Evolutionary conservation across 2,113 vertebrate species (phyloP).

Genomic region (Carlito syrichta): DNA sequence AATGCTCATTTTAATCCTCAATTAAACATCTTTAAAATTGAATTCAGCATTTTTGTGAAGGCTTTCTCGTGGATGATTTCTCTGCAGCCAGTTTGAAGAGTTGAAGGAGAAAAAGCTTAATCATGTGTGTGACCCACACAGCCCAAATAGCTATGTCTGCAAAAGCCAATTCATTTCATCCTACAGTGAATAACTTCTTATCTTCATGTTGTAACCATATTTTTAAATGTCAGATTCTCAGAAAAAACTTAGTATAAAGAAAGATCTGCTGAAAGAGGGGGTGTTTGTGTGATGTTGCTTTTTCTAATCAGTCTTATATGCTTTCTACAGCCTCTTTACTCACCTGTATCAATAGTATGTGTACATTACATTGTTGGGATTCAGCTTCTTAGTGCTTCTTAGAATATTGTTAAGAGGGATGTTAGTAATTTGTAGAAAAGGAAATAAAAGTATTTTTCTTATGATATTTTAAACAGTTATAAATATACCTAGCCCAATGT

Average conservation of each 20-base stretch:
- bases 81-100: neutral
- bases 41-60: neutral
- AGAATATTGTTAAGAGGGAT: neutral
- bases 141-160: neutral
- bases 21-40: neutral
- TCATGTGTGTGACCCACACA: neutral
- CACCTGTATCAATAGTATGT: neutral
- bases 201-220: neutral
- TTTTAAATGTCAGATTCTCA: constrained; percentile 34
- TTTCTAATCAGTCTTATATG: neutral
- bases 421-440: neutral
- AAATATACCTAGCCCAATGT: neutral
- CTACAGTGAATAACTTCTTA: neutral
- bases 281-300: neutral
- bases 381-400: neutral
- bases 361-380: neutral
- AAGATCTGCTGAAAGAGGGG: neutral
- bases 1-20: constrained; percentile 17
- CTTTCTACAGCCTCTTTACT: neutral
- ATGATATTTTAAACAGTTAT: neutral
- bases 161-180: neutral
- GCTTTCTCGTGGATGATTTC: neutral
- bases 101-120: neutral
- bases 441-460: constrained; percentile 10
- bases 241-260: neutral